Evolutionary conservation across 2,113 vertebrate genomes (phyloP), one percentile per base, ranked within the genome.

Genomic region (Triplophysa tibetana): DNA sequence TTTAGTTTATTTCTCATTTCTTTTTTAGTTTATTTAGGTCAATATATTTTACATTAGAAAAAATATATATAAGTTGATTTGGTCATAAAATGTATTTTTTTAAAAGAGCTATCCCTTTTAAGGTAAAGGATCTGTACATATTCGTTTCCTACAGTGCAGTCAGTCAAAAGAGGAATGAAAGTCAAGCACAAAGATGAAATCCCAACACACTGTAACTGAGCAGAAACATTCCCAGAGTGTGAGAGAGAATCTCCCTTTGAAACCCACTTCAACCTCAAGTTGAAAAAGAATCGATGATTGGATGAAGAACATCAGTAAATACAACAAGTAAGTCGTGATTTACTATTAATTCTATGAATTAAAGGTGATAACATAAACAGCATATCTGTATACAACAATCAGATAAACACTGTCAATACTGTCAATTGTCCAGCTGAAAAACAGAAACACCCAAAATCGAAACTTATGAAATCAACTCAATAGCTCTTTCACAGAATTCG

Each of bases 401-500:
- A 29, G 16, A 75, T 75, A 23, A 75, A 75, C 50, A 38, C 17
- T 8, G 13, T 8, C 33, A n/a, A 29, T 29, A 29, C 26, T 29
- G 26, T 29, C 26, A 29, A 29, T 29, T 29, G 1, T 29, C 52
- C 70, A 16, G 70, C 52, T 41, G 33, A n/a, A 54, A 73, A 64
- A 52, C 62, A 38, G 1, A n/a, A 70, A 54, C 16, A 8, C 19
- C 21, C 16, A 43, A 72, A 24, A 73, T 74, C 23, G 7, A 67
- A 50, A 48, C 60, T 62, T 48, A 45, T 38, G 41, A 64, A 1
- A 48, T 60, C 17, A 50, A 52, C 11, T 19, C 41, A 23, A 70
- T 38, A 73, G 29, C 70, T 43, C 54, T 72, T 72, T 72, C 73
- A 61, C 58, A 75, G 73, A 75, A 29, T 63, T 63, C 73, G 1